Evolutionary conservation across 2,888 invertebrate species (phyloP), one percentile per base, ranked within the genome.

Genomic region (Encarsia formosa): DNA sequence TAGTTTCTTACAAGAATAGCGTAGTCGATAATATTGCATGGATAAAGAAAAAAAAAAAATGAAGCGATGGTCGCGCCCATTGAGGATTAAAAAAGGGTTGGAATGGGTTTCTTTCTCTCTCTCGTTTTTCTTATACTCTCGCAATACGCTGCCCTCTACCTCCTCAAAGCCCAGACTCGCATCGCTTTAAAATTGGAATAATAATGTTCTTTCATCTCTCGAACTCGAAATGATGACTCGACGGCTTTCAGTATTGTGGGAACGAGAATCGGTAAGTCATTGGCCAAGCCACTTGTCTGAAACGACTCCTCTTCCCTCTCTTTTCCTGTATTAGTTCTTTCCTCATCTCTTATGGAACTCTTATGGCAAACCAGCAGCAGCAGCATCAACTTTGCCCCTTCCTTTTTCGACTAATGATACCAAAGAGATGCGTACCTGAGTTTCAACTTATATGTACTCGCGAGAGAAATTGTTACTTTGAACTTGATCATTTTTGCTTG

Each of bases 131-230:
- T n/a, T n/a, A n/a, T n/a, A n/a, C n/a, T n/a, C n/a, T n/a, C n/a
- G n/a, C n/a, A n/a, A n/a, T n/a, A n/a, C n/a, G n/a, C n/a, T n/a
- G n/a, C n/a, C n/a, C n/a, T n/a, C n/a, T n/a, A n/a, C n/a, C n/a
- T n/a, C n/a, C n/a, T n/a, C n/a, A n/a, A n/a, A n/a, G n/a, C n/a
- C n/a, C n/a, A n/a, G n/a, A n/a, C n/a, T 43, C 41, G 60, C 64
- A 61, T 69, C 70, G n/a, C 66, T 68, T 72, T 65, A 71, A 72
- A 71, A 72, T 70, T 71, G 71, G 70, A 72, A 71, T 72, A 72
- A 72, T 70, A 72, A 71, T 67, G 66, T 69, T 72, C 68, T 68
- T 66, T 67, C 66, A 66, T 69, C 66, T 64, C 62, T 67, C 67
- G 63, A 63, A 66, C 66, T 68, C 65, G 64, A 70, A 71, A 70